These are phyloP conservation scores for Zaprionus capensis DNA, from an alignment of 1,140 invertebrate species.

Conservation along the genomic window DNA sequence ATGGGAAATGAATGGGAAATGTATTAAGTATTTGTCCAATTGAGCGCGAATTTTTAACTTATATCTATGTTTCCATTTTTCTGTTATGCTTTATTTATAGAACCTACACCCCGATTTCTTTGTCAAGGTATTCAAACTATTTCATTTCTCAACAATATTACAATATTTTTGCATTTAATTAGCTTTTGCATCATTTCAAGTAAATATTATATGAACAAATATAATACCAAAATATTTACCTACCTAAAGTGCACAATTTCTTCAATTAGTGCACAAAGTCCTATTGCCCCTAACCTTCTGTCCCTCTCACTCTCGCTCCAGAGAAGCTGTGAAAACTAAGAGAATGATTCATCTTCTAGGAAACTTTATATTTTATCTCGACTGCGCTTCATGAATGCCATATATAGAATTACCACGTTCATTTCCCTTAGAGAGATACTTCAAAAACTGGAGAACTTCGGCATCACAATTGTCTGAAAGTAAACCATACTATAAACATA, in stretches of 20 bases:
- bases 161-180: constrained; percentile 72
- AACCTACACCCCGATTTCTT: constrained; percentile 84
- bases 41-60: constrained; percentile 55
- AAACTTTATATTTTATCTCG: neutral
- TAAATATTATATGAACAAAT: constrained; percentile 49
- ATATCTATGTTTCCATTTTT: constrained; percentile 69
- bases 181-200: constrained; percentile 73
- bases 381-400: constrained; percentile 11
- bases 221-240: constrained; percentile 21
- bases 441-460: neutral
- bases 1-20: neutral
- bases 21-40: constrained; percentile 30
- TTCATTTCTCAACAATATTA: constrained; percentile 59
- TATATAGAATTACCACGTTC: neutral
- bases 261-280: constrained; percentile 46
- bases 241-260: constrained; percentile 37
- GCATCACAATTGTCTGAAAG: neutral
- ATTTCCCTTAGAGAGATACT: neutral
- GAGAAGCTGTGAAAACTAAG: neutral
- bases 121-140: constrained; percentile 80
- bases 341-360: neutral
- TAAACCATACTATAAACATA: neutral
- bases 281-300: constrained; percentile 8
- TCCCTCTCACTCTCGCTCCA: neutral
- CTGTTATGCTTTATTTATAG: constrained; percentile 82